Percentiles rank a stretch among this genome's conserved stretches.
These are phyloP conservation scores for Scopus umbretta DNA, from an alignment of 2,113 vertebrate genomes.

Conservation along the genomic window DNA sequence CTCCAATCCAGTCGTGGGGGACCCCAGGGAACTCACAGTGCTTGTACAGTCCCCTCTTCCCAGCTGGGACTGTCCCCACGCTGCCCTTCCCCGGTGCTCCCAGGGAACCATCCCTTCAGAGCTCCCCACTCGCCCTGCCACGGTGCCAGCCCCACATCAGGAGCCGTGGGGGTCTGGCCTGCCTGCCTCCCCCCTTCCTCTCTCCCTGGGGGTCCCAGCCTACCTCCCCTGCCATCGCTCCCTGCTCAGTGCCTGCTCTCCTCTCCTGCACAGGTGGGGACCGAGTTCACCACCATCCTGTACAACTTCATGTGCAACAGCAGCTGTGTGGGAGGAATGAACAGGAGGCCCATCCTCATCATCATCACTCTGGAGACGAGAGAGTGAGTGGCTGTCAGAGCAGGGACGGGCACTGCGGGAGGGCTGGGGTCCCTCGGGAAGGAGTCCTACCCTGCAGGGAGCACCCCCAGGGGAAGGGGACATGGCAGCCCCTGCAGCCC, in stretches of 20 bases:
- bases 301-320: conserved; percentile 99
- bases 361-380: conserved; percentile 95
- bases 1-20: not conserved
- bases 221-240: not conserved
- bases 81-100: not conserved
- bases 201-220: not conserved
- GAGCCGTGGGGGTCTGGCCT: not conserved
- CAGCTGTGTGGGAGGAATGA: conserved; percentile 99
- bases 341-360: conserved; percentile 94
- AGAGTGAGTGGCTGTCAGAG: conserved; percentile 79
- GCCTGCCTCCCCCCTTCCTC: not conserved
- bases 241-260: not conserved
- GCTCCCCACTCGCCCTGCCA: not conserved
- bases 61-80: not conserved
- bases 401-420: not conserved
- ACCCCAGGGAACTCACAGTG: not conserved
- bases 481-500: not conserved
- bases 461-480: not conserved
- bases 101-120: not conserved
- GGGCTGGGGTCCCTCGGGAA: not conserved
- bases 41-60: not conserved
- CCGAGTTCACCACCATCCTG: conserved; percentile 96
- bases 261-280: conserved; percentile 83
- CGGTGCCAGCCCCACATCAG: not conserved
- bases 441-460: not conserved